These are phyloP conservation scores for Rutilus rutilus DNA, from an alignment of 2,113 vertebrate species.

Conservation along the genomic window DNA sequence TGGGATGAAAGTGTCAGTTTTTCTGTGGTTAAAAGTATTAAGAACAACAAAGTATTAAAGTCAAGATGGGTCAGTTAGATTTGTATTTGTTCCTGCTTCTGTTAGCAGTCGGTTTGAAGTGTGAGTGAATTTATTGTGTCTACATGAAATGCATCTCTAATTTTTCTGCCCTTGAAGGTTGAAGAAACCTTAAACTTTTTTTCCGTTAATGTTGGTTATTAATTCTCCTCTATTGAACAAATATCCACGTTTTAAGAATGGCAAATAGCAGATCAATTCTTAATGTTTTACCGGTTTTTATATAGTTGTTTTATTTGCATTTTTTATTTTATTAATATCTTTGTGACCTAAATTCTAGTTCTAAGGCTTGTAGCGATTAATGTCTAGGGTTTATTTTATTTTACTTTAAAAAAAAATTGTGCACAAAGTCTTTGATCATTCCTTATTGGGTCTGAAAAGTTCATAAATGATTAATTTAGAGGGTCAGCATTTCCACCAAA, in stretches of 20 bases:
- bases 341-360: neutral
- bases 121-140: neutral
- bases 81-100: neutral
- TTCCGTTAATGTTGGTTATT: neutral
- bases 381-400: neutral
- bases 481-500: neutral
- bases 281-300: slow-evolving; percentile 1
- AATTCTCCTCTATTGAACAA: neutral
- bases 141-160: neutral
- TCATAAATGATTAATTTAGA: neutral
- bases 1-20: neutral
- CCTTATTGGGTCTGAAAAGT: neutral
- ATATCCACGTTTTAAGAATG: neutral
- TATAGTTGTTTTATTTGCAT: neutral
- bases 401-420: accelerated
- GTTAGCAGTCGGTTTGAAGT: neutral
- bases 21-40: slow-evolving; percentile 44
- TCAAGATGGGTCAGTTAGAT: slow-evolving; percentile 30
- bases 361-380: neutral
- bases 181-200: neutral
- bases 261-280: neutral
- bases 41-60: slow-evolving; percentile 43
- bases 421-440: neutral
- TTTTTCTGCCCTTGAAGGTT: neutral
- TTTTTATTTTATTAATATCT: neutral